Percentiles rank a stretch among this genome's conserved stretches.
Evolutionary conservation across 2,113 vertebrate species (phyloP).

Genomic region (Budorcas taxicolor): DNA sequence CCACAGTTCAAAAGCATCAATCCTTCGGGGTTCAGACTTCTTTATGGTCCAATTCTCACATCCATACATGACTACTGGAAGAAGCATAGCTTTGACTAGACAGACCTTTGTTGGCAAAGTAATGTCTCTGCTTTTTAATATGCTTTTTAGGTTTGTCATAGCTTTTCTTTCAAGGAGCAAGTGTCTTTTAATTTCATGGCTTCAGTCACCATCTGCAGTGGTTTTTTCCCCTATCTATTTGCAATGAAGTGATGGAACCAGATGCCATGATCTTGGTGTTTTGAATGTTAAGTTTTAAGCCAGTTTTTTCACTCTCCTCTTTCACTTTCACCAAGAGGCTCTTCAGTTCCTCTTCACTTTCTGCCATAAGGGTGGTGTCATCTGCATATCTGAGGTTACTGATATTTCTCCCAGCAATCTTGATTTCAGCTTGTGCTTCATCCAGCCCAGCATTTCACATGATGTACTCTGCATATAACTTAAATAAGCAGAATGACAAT

Average conservation of each 20-base stretch:
- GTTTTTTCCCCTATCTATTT: background rate
- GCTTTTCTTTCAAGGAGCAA: background rate
- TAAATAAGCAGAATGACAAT: background rate
- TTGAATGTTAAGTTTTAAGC: background rate
- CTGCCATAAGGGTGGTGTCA: background rate
- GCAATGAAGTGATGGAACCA: background rate
- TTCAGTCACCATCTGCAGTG: background rate
- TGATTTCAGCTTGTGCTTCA: background rate
- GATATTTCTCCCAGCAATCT: background rate
- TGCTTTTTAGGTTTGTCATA: background rate
- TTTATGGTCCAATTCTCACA: background rate
- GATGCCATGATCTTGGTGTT: background rate
- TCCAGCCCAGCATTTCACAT: background rate
- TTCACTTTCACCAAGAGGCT: background rate
- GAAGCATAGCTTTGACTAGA: background rate
- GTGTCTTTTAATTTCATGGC: background rate
- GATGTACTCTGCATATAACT: background rate
- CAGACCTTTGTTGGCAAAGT: background rate
- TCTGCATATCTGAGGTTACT: background rate
- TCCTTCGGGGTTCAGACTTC: accelerated
- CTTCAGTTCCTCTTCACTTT: background rate
- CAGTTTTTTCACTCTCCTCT: background rate
- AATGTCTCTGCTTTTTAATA: background rate
- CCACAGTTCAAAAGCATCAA: background rate
- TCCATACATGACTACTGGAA: background rate